Percentiles rank a stretch among this genome's conserved stretches.
These are phyloP conservation scores for Steinernema carpocapsae DNA, from an alignment of 2,888 invertebrate genomes.

Conservation along the genomic window DNA sequence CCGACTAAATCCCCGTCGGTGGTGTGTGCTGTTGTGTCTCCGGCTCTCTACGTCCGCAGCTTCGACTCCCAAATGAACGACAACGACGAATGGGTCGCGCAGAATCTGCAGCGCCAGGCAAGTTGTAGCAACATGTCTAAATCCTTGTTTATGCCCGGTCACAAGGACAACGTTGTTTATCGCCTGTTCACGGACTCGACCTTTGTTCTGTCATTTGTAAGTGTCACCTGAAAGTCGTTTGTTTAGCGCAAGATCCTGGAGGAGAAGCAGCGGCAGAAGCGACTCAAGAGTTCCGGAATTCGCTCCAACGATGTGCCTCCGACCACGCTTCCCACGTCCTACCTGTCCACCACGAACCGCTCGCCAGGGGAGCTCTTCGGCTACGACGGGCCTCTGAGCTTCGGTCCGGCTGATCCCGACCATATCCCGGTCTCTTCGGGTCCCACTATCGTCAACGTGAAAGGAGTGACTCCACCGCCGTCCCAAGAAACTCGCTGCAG, in stretches of 20 bases:
- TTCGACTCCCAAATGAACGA: constrained; percentile 40
- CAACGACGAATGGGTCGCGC: constrained; percentile 53
- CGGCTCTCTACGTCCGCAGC: constrained; percentile 1
- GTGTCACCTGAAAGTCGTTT: background rate
- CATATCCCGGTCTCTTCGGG: constrained; percentile 29
- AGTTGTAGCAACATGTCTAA: background rate
- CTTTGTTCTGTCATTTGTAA: background rate
- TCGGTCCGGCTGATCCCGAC: constrained; percentile 1
- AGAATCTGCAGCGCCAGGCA: constrained; percentile 55
- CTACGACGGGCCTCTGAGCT: constrained; percentile 40
- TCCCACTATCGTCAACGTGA: constrained; percentile 51
- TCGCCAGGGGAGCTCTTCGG: constrained; percentile 36
- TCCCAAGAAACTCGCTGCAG: constrained; percentile 8
- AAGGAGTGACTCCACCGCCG: constrained; percentile 42
- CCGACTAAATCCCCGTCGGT: constrained; percentile 27
- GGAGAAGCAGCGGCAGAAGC: constrained; percentile 62
- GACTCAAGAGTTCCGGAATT: constrained; percentile 50
- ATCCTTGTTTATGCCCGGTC: no score
- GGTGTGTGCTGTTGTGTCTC: constrained; percentile 1
- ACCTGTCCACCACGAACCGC: background rate
- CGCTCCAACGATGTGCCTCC: constrained; percentile 44
- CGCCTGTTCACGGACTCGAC: background rate
- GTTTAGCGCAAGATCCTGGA: constrained; percentile 64
- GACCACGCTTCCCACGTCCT: constrained; percentile 29
- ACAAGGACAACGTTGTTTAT: background rate